phyloP scores from a whole-genome alignment of 2,113 vertebrate genomes.

The Aramus guarauna region DNA sequence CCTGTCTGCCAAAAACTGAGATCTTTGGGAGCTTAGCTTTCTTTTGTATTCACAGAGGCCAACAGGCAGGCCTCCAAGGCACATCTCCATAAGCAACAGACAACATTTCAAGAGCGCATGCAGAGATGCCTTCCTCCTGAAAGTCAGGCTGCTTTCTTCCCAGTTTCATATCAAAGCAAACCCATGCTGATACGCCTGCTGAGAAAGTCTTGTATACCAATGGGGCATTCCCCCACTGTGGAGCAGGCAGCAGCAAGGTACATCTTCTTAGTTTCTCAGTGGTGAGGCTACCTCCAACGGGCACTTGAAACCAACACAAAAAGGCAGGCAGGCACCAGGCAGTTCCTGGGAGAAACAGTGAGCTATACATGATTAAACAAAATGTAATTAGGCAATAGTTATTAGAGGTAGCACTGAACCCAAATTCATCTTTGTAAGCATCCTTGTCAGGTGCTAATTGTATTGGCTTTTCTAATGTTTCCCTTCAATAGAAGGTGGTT shows the following conservation, averaged over 20 bases:
- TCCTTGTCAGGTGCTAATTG: neutral
- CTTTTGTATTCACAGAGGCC: neutral
- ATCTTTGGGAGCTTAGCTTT: neutral
- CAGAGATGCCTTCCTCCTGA: neutral
- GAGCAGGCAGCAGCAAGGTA: neutral
- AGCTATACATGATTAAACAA: neutral
- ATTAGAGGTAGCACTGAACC: neutral
- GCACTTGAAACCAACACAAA: neutral
- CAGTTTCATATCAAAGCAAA: neutral
- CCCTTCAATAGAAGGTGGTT: neutral
- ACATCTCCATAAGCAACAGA: neutral
- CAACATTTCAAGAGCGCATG: neutral
- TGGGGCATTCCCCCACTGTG: rapidly evolving
- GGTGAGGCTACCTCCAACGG: neutral
- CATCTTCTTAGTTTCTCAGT: neutral
- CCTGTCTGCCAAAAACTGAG: neutral
- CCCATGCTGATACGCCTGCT: neutral
- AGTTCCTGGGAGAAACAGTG: neutral
- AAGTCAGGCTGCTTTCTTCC: neutral
- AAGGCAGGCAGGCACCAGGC: neutral
- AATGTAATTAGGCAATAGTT: neutral
- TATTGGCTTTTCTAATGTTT: neutral
- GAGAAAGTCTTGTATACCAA: neutral
- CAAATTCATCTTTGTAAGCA: neutral
- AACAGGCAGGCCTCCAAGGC: neutral